Percentiles rank a stretch among this genome's conserved stretches.
Conservation (phyloP, 2,797 vertebrate species). For the Champsocephalus esox region DNA sequence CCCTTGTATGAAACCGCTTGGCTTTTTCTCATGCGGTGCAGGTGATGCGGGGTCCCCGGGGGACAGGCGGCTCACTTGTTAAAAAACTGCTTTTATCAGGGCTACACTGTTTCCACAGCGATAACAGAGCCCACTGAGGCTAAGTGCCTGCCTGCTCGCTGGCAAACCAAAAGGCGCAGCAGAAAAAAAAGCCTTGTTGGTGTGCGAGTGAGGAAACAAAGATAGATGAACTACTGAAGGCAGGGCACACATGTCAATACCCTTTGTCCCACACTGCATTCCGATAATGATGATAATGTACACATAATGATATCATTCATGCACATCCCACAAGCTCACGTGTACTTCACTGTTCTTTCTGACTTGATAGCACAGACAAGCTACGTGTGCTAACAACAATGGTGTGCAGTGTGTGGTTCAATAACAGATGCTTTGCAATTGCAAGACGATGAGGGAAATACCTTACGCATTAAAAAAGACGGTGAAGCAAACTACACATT, state of each 20-base stretch:
- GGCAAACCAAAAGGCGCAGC: conserved; percentile 23
- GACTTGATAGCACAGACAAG: conserved; percentile 2
- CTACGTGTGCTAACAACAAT: background rate
- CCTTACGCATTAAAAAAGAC: background rate
- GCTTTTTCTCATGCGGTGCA: conserved; percentile 29
- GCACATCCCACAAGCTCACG: background rate
- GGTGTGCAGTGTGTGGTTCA: background rate
- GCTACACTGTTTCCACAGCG: conserved; percentile 56
- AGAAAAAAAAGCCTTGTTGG: conserved; percentile 29
- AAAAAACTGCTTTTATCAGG: conserved; percentile 64
- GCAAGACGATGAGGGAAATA: background rate
- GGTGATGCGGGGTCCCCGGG: conserved; percentile 55
- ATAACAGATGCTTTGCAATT: background rate
- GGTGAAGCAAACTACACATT: background rate
- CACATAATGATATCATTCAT: conserved; percentile 8
- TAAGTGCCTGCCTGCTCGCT: conserved; percentile 30
- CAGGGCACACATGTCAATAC: conserved; percentile 5
- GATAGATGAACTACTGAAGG: conserved; percentile 22
- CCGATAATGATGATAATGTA: conserved; percentile 16
- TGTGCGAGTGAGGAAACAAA: conserved; percentile 1
- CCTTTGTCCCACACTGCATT: background rate
- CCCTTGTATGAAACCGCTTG: conserved; percentile 26
- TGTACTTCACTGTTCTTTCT: background rate
- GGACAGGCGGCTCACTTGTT: conserved; percentile 46
- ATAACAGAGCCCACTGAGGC: conserved; percentile 61